phyloP scores from a whole-genome alignment of 1,140 invertebrate genomes.

The Papilio helenus region DNA sequence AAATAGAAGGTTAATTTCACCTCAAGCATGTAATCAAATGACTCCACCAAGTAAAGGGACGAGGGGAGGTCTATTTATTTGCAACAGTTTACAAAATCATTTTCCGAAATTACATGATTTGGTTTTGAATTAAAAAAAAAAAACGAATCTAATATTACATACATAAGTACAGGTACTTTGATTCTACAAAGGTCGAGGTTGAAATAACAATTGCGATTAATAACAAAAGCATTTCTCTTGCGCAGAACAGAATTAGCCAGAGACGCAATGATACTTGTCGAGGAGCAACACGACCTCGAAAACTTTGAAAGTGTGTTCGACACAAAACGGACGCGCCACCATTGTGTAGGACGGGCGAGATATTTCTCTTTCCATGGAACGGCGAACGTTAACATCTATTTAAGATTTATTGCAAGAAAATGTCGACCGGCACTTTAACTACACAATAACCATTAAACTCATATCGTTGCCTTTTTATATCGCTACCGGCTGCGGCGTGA shows the following conservation, averaged over 20 bases:
- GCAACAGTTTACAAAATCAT: background rate
- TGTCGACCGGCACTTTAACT: conserved; percentile 35
- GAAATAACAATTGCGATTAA: too few species aligned
- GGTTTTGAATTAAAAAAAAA: too few species aligned
- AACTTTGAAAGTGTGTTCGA: conserved; percentile 8
- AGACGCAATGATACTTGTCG: background rate
- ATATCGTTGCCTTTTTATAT: conserved; percentile 22
- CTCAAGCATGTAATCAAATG: conserved; percentile 34
- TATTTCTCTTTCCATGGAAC: conserved; percentile 25
- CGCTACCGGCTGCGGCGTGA: background rate
- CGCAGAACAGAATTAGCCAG: background rate
- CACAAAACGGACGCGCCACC: background rate
- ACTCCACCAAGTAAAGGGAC: background rate
- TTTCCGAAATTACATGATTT: background rate
- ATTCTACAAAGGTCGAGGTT: too few species aligned
- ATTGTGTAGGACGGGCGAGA: conserved; percentile 7
- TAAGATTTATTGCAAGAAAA: conserved; percentile 37
- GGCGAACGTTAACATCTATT: conserved; percentile 30
- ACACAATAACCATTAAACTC: conserved; percentile 38
- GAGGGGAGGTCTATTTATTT: background rate
- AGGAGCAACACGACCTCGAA: background rate
- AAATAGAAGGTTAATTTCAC: conserved; percentile 23
- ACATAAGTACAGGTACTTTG: too few species aligned
- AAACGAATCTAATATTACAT: too few species aligned
- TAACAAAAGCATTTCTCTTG: too few species aligned